Evolutionary conservation across 30 jellyfish, hydroid and myxozoan species (phyloP).

Genomic region (Morbakka virulenta): DNA sequence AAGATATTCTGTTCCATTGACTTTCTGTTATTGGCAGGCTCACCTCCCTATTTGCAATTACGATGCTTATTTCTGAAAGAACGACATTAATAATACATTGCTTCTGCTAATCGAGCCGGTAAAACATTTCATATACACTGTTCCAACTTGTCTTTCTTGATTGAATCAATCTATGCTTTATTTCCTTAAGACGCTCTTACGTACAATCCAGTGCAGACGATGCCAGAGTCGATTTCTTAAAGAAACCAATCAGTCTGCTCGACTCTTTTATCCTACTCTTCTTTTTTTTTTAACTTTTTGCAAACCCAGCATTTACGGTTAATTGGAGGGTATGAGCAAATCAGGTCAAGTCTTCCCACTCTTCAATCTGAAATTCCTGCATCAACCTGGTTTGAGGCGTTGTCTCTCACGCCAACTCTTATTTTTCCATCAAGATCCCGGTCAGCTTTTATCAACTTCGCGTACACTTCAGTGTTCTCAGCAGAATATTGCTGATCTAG

Average conservation of each 20-base stretch:
- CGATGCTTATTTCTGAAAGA: conserved; percentile 14
- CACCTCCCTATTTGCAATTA: conserved; percentile 11
- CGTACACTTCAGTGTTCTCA: conserved; percentile 30
- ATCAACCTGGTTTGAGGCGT: conserved; percentile 41
- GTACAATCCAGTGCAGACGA: conserved; percentile 30
- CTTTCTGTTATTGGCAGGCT: conserved; percentile 11
- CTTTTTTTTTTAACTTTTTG: conserved; percentile 29
- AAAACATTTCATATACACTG: conserved; percentile 46
- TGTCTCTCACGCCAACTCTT: conserved; percentile 37
- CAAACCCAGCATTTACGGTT: conserved; percentile 51
- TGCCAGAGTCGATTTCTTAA: too few relatives aligned
- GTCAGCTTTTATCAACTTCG: conserved; percentile 11
- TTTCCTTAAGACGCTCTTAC: conserved; percentile 1
- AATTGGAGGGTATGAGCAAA: conserved; percentile 55
- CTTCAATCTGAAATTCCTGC: conserved; percentile 29
- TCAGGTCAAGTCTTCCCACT: conserved; percentile 52
- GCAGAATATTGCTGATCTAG: conserved; percentile 33
- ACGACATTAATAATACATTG: conserved; percentile 26
- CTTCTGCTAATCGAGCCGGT: conserved; percentile 31
- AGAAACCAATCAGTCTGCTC: conserved; percentile 11
- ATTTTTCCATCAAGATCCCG: conserved; percentile 42
- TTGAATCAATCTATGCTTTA: conserved; percentile 30
- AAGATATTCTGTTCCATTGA: conserved; percentile 27
- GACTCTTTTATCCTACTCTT: not conserved
- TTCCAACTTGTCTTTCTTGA: conserved; percentile 54